Conservation (phyloP, 2,888 invertebrate genomes). For the Spodoptera picta region DNA sequence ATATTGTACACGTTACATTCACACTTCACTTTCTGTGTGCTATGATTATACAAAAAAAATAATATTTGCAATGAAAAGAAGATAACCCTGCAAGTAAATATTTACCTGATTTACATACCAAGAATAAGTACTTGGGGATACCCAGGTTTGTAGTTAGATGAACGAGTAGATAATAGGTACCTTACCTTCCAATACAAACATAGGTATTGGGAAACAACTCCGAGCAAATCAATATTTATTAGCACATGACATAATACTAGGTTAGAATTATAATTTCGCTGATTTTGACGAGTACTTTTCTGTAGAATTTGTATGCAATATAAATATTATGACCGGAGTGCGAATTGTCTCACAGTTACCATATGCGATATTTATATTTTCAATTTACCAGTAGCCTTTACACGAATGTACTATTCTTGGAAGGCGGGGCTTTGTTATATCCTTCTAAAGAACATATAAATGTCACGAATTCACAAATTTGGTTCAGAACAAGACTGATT, state of each 20-base stretch:
- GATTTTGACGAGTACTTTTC: conserved; percentile 48
- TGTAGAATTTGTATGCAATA: conserved; percentile 54
- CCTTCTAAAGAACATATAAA: conserved; percentile 69
- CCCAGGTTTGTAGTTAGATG: too few relatives aligned
- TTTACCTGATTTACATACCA: conserved; percentile 2
- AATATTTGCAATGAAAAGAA: neutral
- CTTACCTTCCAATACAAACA: conserved; percentile 13
- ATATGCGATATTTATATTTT: conserved; percentile 65
- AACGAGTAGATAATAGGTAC: neutral
- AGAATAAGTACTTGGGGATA: neutral
- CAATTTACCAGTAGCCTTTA: conserved; percentile 61
- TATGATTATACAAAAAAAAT: too few relatives aligned
- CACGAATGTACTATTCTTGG: conserved; percentile 70
- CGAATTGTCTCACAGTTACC: conserved; percentile 67
- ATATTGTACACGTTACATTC: too few relatives aligned
- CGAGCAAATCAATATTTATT: conserved; percentile 16
- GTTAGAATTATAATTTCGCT: conserved; percentile 43
- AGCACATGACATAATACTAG: conserved; percentile 52
- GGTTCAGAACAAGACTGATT: conserved; percentile 61
- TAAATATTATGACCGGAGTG: conserved; percentile 54
- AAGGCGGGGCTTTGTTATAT: conserved; percentile 59
- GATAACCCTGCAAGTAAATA: too few relatives aligned
- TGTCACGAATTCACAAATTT: conserved; percentile 43
- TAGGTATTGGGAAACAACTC: neutral
- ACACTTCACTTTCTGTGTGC: too few relatives aligned